Percentiles rank a stretch among this genome's conserved stretches.
Evolutionary conservation across 2,888 invertebrate species (phyloP).

Genomic region (Eristalinus sepulchralis): DNA sequence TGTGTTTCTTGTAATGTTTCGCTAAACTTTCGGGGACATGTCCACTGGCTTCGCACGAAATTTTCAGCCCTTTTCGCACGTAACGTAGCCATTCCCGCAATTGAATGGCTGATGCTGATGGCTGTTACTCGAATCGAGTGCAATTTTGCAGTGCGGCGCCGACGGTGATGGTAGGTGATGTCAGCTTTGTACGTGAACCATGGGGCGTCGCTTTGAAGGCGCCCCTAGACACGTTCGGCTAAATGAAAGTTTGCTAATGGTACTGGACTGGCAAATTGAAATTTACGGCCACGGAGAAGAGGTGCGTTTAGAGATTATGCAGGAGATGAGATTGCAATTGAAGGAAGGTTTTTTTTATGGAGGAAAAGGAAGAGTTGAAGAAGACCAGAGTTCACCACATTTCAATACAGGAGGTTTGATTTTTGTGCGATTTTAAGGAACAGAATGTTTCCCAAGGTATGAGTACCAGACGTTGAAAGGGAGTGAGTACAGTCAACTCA

Average conservation of each 20-base stretch:
- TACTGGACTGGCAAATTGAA: constrained; percentile 59
- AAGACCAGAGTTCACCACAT: too few relatives aligned
- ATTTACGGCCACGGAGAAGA: constrained; percentile 40
- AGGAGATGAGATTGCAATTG: background rate
- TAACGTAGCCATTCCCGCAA: constrained; percentile 49
- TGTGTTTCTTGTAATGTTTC: constrained; percentile 36
- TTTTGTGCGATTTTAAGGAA: too few relatives aligned
- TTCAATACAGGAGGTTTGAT: too few relatives aligned
- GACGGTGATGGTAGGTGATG: constrained; percentile 20
- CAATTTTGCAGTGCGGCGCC: constrained; percentile 49
- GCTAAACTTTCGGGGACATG: constrained; percentile 49
- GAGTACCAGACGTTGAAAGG: too few relatives aligned
- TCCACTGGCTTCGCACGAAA: constrained; percentile 23
- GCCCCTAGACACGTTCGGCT: constrained; percentile 54
- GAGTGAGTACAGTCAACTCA: too few relatives aligned
- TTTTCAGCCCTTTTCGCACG: constrained; percentile 53
- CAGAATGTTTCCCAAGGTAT: too few relatives aligned
- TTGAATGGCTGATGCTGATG: constrained; percentile 49
- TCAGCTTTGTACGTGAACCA: constrained; percentile 41
- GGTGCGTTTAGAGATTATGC: background rate
- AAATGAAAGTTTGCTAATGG: constrained; percentile 64
- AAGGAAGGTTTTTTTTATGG: too few relatives aligned
- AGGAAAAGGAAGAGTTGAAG: too few relatives aligned
- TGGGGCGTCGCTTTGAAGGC: constrained; percentile 27
- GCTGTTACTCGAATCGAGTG: constrained; percentile 46